A percentile compares a stretch with the other conserved stretches of the same genome.
Evolutionary conservation across 1,140 invertebrate species (phyloP).

Genomic region (Drosophila kohkoa): DNA sequence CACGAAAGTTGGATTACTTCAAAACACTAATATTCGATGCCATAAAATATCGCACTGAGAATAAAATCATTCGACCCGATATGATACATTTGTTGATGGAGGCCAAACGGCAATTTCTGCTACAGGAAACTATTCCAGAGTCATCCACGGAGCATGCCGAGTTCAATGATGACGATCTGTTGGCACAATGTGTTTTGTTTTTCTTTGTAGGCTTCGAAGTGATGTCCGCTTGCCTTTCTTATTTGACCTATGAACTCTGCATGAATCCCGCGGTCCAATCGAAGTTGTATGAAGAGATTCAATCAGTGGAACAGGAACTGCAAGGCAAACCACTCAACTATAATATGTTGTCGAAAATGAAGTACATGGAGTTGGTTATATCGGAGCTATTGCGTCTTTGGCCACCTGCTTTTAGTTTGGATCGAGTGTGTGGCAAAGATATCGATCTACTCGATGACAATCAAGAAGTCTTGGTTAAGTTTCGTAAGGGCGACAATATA

Average conservation of each 20-base stretch:
- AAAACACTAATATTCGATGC: conserved; percentile 68
- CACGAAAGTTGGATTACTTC: conserved; percentile 70
- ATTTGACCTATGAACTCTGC: conserved; percentile 86
- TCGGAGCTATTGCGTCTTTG: conserved; percentile 87
- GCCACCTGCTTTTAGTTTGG: conserved; percentile 85
- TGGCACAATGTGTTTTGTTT: conserved; percentile 83
- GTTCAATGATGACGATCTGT: conserved; percentile 76
- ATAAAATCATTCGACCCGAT: conserved; percentile 81
- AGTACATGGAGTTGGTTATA: conserved; percentile 88
- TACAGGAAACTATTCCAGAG: background rate
- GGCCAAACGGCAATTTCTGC: conserved; percentile 56
- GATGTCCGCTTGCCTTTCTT: conserved; percentile 86
- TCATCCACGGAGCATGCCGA: conserved; percentile 26
- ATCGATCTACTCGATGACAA: conserved; percentile 62
- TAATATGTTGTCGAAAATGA: conserved; percentile 86
- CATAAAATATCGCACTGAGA: conserved; percentile 76
- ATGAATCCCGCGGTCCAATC: conserved; percentile 86
- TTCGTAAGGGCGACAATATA: conserved; percentile 82
- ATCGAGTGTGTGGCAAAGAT: conserved; percentile 84
- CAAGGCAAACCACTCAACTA: conserved; percentile 85
- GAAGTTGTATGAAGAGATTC: conserved; percentile 87
- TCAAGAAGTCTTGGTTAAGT: conserved; percentile 37
- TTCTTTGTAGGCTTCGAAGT: conserved; percentile 87
- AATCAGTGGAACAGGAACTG: conserved; percentile 69
- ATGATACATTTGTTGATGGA: conserved; percentile 86